Conservation (phyloP, 2,113 vertebrate species). For the Sturnus vulgaris region DNA sequence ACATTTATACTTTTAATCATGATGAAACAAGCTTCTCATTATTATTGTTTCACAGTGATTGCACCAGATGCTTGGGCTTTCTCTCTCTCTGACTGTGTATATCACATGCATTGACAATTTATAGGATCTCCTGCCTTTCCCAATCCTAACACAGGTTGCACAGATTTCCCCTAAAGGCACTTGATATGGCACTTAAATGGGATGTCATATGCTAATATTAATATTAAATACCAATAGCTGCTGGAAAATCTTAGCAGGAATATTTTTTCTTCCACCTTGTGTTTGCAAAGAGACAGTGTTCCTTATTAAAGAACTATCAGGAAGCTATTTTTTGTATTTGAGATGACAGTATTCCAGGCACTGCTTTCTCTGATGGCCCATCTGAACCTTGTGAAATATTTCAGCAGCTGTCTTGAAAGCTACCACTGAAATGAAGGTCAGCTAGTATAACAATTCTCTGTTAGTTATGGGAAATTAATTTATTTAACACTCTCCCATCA, state of each 20-base stretch:
- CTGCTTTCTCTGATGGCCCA: not conserved
- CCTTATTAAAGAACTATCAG: not conserved
- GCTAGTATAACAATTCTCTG: not conserved
- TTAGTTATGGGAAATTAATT: not conserved
- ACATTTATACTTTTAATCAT: not conserved
- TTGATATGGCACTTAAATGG: not conserved
- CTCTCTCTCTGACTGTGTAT: not conserved
- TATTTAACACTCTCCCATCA: not conserved
- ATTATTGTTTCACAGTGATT: not conserved
- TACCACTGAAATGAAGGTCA: not conserved
- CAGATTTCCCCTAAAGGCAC: not conserved
- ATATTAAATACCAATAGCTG: not conserved
- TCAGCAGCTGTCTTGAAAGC: not conserved
- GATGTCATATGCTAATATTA: not conserved
- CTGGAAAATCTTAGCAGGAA: not conserved
- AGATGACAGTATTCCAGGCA: not conserved
- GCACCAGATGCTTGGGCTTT: not conserved
- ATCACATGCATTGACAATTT: not conserved
- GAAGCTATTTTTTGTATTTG: not conserved
- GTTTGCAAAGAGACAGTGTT: not conserved
- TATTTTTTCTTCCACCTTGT: not conserved
- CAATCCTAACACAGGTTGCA: not conserved
- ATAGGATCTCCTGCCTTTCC: not conserved
- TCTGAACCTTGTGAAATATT: not conserved
- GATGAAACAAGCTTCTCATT: not conserved